Evolutionary conservation across 1,140 invertebrate species (phyloP).

Genomic region (Bombus polaris): DNA sequence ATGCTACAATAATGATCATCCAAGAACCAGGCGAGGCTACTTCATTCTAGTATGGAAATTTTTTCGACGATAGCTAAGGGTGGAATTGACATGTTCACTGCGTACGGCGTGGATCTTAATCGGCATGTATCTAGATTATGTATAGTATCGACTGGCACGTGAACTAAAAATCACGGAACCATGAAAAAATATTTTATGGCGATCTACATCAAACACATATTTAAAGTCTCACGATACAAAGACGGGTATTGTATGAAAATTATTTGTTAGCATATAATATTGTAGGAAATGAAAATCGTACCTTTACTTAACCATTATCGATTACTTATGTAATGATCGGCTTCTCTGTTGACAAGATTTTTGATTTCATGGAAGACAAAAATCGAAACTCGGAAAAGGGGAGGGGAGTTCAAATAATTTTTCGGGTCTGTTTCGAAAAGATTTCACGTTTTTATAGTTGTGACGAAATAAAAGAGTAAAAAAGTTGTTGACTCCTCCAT

Average conservation of each 20-base stretch:
- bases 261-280: too few relatives aligned
- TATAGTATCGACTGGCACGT: too few relatives aligned
- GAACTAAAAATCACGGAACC: too few relatives aligned
- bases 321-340: not conserved
- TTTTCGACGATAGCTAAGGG: slow-evolving; percentile 11
- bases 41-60: slow-evolving; percentile 53
- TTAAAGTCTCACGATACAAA: not conserved
- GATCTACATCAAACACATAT: not conserved
- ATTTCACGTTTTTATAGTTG: not conserved
- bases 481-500: too few relatives aligned
- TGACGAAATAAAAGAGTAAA: not conserved
- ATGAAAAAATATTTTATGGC: not conserved
- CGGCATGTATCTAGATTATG: not conserved
- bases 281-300: too few relatives aligned
- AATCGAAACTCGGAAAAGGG: not conserved
- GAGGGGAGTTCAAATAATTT: not conserved
- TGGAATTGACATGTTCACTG: not conserved
- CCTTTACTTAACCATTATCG: not conserved
- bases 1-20: not conserved
- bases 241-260: too few relatives aligned
- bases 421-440: too few relatives aligned
- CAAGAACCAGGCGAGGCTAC: not conserved
- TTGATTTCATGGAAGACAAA: too few relatives aligned
- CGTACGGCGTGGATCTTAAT: too few relatives aligned
- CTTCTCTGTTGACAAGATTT: slow-evolving; percentile 4